phyloP scores from a whole-genome alignment of 2,888 invertebrate species.

The Melieria picta region DNA sequence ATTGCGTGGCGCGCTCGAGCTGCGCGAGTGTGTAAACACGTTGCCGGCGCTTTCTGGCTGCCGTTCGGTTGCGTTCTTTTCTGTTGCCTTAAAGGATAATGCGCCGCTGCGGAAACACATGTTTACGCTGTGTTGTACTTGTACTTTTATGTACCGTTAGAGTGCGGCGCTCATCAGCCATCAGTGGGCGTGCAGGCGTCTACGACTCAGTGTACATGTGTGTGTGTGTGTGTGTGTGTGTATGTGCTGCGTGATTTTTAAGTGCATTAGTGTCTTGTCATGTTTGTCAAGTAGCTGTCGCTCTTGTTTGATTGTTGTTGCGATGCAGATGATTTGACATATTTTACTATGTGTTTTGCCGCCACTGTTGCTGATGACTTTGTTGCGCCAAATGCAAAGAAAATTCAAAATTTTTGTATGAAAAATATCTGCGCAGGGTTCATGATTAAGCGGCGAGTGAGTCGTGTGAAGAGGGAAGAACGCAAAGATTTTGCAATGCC shows the following conservation, averaged over 20 bases:
- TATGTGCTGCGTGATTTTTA: constrained; percentile 45
- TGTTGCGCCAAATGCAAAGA: constrained; percentile 18
- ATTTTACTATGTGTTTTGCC: constrained; percentile 47
- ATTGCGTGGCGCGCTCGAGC: constrained; percentile 39
- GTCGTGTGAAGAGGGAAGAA: background rate
- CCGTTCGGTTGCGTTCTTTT: no score
- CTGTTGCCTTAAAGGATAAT: constrained; percentile 53
- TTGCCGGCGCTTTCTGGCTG: no score
- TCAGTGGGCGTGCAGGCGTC: background rate
- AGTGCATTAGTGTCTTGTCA: constrained; percentile 55
- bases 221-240: constrained; percentile 18
- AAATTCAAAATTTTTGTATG: constrained; percentile 2
- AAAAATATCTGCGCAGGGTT: constrained; percentile 7
- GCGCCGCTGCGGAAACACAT: constrained; percentile 30
- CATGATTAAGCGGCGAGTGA: background rate
- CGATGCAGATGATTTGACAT: constrained; percentile 56
- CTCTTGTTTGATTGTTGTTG: constrained; percentile 4
- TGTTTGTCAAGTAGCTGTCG: constrained; percentile 50
- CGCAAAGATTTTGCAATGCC: background rate
- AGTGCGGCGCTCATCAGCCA: no score
- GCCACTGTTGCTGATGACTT: background rate
- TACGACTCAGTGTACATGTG: background rate
- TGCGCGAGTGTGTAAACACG: no score
- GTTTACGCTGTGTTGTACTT: no score
- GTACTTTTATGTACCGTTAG: no score